phyloP scores from a whole-genome alignment of 2,113 vertebrate genomes.

The Aspidoscelis tigris region DNA sequence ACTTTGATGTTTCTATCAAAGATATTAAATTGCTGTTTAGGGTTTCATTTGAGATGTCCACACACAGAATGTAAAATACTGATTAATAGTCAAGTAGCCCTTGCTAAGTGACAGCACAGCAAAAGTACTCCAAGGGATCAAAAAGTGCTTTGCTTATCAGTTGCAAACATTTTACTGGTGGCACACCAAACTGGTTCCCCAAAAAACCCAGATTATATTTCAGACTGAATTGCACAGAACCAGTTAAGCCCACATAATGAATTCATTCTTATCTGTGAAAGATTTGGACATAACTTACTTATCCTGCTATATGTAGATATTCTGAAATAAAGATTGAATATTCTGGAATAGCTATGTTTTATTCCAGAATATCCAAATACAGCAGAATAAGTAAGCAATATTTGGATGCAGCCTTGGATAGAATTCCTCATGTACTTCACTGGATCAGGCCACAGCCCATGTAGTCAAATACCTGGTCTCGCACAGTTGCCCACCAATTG shows the following conservation, averaged over 20 bases:
- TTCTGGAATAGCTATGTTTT: too few relatives aligned
- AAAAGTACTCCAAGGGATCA: not conserved
- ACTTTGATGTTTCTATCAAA: conserved; percentile 3
- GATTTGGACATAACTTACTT: not conserved
- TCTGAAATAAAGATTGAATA: too few relatives aligned
- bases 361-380: too few relatives aligned
- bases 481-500: too few relatives aligned
- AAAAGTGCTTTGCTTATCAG: not conserved
- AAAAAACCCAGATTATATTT: not conserved
- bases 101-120: not conserved
- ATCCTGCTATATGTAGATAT: too few relatives aligned
- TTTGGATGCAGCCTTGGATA: not conserved
- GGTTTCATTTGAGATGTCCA: conserved; percentile 1
- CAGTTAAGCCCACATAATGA: not conserved
- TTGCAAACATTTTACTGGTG: not conserved
- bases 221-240: not conserved
- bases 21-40: conserved; percentile 13
- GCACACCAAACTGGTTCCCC: not conserved
- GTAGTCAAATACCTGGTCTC: too few relatives aligned
- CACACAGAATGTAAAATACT: not conserved
- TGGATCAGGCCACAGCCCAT: too few relatives aligned
- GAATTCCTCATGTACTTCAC: not conserved
- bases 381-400: too few relatives aligned
- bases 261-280: not conserved
- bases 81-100: conserved; percentile 10